Evolutionary conservation across 2,797 vertebrate species (phyloP), one percentile per base, ranked within the genome.

Genomic region (Geotria australis): DNA sequence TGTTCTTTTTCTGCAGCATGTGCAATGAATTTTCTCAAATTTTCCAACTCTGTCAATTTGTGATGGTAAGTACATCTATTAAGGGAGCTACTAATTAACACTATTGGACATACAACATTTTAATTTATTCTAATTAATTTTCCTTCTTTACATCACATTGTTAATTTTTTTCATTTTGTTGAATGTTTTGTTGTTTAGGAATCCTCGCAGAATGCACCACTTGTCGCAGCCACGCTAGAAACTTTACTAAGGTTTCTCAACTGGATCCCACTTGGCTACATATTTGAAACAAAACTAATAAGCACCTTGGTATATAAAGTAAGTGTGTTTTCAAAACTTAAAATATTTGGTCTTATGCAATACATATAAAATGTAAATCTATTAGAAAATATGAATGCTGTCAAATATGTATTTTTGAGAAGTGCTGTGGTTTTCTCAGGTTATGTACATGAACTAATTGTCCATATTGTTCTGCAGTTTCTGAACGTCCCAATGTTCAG

Each of bases 1-100:
- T 38, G 24, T 38, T 38, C 38, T 24, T 38, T 38, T 38, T 38
- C 24, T 38, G 24, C 68, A 93, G 89, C 72, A 96, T 96, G 89
- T 95, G 88, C 74, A 96, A 94, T 66, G 89, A 95, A 61, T 95
- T 95, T 68, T 96, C 88, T 53, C 85, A 94, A 68, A 96, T 95
- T 69, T 95, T 95, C 76, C 89, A 96, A 38, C 74, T 96, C 47
- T 96, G 88, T 73, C 89, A 96, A 65, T 96, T 96, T 74, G 89
- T 95, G 56, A 94, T 94, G 88, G 89, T 95, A 72, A 63, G 78
- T 68, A 59, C 46, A n/a, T 56, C 46, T 53, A 56, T 58, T 59
- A 38, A 47, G n/a, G 11, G 10, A 45, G 58, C n/a, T 59, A 46
- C 10, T 51, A 53, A 47, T 12, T 46, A 56, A 24, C 15, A 10